A percentile compares a stretch with the other conserved stretches of the same genome.
These are phyloP conservation scores for Endomychus coccineus DNA, from an alignment of 2,888 invertebrate species.

Conservation along the genomic window DNA sequence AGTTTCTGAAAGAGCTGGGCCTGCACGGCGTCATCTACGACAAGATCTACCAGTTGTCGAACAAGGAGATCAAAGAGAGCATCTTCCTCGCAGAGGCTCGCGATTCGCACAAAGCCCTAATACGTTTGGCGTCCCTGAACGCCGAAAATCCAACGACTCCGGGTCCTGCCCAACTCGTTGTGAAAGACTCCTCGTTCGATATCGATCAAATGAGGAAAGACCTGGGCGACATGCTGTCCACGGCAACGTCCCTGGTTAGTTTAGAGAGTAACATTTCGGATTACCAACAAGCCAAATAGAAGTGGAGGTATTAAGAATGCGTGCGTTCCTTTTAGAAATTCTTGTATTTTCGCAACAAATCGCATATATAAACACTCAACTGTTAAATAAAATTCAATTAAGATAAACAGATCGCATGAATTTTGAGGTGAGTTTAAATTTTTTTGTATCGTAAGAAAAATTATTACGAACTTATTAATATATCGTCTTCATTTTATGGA, in stretches of 20 bases:
- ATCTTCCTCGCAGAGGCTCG: constrained; percentile 75
- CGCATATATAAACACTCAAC: too few relatives aligned
- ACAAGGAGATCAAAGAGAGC: constrained; percentile 71
- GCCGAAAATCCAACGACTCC: constrained; percentile 28
- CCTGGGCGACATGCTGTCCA: constrained; percentile 39
- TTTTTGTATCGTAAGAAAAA: too few relatives aligned
- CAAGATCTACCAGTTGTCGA: constrained; percentile 71
- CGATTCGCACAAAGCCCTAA: constrained; percentile 61
- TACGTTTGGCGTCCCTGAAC: constrained; percentile 42
- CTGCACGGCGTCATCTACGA: constrained; percentile 96
- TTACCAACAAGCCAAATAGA: too few relatives aligned
- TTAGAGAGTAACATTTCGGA: constrained; percentile 35
- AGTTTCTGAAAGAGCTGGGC: constrained; percentile 78
- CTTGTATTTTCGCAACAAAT: too few relatives aligned
- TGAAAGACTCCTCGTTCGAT: constrained; percentile 38
- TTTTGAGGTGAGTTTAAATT: too few relatives aligned
- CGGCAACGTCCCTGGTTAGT: constrained; percentile 54
- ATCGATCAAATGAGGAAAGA: constrained; percentile 38
- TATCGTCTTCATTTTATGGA: too few relatives aligned
- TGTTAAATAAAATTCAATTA: too few relatives aligned
- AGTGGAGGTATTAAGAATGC: too few relatives aligned
- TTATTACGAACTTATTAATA: too few relatives aligned
- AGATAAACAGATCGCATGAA: too few relatives aligned
- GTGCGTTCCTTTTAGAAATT: too few relatives aligned
- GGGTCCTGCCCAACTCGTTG: constrained; percentile 17